A percentile compares a stretch with the other conserved stretches of the same genome.
phyloP scores from a whole-genome alignment of 2,797 vertebrate species.

The Channallabes apus region DNA sequence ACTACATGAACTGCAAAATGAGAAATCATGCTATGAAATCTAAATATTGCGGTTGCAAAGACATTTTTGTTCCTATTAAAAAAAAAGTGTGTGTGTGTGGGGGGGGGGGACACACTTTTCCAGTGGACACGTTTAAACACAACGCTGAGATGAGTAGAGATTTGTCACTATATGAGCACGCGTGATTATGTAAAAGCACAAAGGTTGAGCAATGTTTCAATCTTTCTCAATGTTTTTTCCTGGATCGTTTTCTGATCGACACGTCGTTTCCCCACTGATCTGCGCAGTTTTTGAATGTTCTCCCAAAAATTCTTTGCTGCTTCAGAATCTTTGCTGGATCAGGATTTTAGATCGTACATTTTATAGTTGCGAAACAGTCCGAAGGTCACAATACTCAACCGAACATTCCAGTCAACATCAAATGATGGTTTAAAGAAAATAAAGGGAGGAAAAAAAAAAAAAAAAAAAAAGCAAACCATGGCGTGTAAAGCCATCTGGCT shows the following conservation, averaged over 20 bases:
- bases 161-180: not conserved
- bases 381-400: not conserved
- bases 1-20: too few relatives aligned
- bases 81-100: too few relatives aligned
- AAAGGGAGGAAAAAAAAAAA: too few relatives aligned
- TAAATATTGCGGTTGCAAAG: not conserved
- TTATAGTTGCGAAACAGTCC: not conserved
- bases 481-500: too few relatives aligned
- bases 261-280: not conserved
- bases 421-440: not conserved
- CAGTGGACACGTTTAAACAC: not conserved
- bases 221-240: not conserved
- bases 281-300: not conserved
- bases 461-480: too few relatives aligned
- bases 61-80: not conserved
- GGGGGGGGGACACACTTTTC: not conserved
- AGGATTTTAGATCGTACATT: not conserved
- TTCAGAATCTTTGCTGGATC: not conserved
- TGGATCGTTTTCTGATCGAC: not conserved
- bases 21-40: not conserved
- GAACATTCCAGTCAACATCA: constrained; percentile 5
- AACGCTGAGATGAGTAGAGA: not conserved
- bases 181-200: not conserved
- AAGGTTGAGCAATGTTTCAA: not conserved
- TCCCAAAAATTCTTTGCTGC: not conserved